Evolutionary conservation across 2,797 vertebrate species (phyloP), one percentile per base, ranked within the genome.

Genomic region (Rhodeus uyekii): DNA sequence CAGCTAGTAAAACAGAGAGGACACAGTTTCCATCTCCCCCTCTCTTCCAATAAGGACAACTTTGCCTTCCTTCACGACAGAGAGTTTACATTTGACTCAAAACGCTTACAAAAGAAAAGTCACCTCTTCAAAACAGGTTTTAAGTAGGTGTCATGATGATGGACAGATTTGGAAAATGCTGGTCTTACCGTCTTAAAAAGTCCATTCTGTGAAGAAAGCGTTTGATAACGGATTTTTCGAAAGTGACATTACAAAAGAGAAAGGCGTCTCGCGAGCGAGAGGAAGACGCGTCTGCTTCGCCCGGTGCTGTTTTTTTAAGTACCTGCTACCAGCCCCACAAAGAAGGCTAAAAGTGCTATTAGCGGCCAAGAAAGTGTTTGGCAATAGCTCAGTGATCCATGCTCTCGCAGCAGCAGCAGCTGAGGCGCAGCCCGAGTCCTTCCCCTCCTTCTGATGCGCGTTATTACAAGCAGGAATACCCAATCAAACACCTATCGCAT

Each of bases 401-500:
- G 92, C 93, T 93, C 90, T 93, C 89, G 91, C 93, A 67, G 44
- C 78, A 71, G 64, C 77, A 80, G 79, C 95, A 94, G 91, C 90
- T 89, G 92, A 93, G 89, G 89, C 89, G 79, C 91, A 90, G 89
- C 89, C 86, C 90, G 87, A 92, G 92, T 93, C 92, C 93, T 87
- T 92, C 94, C 93, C 92, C 93, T 93, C 91, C 88, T 93, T 93
- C 93, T 95, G 90, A 91, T 92, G 92, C 91, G 93, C 94, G 94
- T 95, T 94, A 93, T 94, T 95, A 94, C 95, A 94, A 94, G 94
- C 94, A 97, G 97, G 96, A 94, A 95, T 93, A 94, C 94, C 91
- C 96, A 97, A 97, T 97, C 97, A 96, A 97, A 94, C 95, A 90
- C 96, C 92, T 93, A 96, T 95, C 94, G 93, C 96, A 96, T 97